Conservation (phyloP, 35 echinoderm and acorn worm species). For the Strongylocentrotus purpuratus region DNA sequence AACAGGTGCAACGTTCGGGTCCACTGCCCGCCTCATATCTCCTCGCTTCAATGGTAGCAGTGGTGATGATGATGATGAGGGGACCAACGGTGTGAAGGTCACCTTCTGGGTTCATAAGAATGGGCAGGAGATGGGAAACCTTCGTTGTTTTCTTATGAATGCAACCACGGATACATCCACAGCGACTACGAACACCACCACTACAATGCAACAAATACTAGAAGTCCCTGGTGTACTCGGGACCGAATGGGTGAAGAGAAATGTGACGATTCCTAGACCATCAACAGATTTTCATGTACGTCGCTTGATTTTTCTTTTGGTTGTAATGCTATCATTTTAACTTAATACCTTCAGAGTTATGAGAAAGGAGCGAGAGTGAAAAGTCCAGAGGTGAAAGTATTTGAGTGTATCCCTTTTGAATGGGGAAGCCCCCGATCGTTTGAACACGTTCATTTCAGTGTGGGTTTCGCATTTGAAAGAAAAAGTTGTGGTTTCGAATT, state of each 20-base stretch:
- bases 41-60: not conserved
- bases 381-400: not conserved
- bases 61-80: not conserved
- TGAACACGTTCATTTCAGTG: not conserved
- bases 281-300: constrained; percentile 19
- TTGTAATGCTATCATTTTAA: not conserved
- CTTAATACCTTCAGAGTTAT: too few species aligned
- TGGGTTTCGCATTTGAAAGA: too few species aligned
- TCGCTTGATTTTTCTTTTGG: not conserved
- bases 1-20: not conserved
- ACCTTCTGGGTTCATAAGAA: constrained; percentile 22
- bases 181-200: not conserved
- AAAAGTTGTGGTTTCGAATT: too few species aligned
- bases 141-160: not conserved
- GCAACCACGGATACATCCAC: not conserved
- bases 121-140: constrained; percentile 16
- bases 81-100: not conserved
- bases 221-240: not conserved
- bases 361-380: too few species aligned
- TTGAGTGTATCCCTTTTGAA: not conserved
- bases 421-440: not conserved
- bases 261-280: not conserved
- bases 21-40: not conserved
- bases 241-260: not conserved
- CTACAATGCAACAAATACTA: not conserved